Evolutionary conservation across 2,113 vertebrate genomes (phyloP).

Genomic region (Pipra filicauda): DNA sequence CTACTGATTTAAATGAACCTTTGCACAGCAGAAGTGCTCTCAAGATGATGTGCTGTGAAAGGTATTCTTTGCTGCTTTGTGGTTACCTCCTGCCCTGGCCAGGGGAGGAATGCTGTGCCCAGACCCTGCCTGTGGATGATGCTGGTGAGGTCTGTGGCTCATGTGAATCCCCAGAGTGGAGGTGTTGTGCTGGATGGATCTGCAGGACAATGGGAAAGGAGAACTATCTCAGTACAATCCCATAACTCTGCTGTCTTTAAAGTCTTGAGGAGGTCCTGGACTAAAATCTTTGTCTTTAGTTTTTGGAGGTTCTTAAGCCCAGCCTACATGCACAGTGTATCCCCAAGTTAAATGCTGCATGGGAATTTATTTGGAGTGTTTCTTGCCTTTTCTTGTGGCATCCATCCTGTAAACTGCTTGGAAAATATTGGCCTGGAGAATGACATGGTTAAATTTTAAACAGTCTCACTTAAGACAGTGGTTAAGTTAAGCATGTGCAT

Average conservation of each 20-base stretch:
- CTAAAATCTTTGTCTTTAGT: neutral
- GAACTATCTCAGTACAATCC: neutral
- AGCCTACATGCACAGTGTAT: neutral
- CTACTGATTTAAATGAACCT: neutral
- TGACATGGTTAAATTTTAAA: neutral
- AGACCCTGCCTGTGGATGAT: neutral
- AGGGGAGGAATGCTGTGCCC: neutral
- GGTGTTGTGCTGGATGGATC: fast-evolving
- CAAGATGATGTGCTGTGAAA: fast-evolving
- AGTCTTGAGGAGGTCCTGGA: neutral
- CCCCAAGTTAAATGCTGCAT: neutral
- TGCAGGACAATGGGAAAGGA: neutral
- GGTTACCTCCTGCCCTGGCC: neutral
- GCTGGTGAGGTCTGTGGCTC: neutral
- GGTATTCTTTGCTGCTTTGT: neutral
- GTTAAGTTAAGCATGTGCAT: neutral
- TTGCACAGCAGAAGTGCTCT: neutral
- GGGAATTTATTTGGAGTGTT: neutral
- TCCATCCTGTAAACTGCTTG: neutral
- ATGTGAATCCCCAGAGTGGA: fast-evolving
- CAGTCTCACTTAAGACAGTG: neutral
- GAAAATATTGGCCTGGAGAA: neutral
- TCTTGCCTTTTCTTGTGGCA: neutral
- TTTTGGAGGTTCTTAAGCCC: neutral
- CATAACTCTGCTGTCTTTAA: neutral